phyloP scores from a whole-genome alignment of 2,113 vertebrate genomes.

The Ictalurus furcatus region DNA sequence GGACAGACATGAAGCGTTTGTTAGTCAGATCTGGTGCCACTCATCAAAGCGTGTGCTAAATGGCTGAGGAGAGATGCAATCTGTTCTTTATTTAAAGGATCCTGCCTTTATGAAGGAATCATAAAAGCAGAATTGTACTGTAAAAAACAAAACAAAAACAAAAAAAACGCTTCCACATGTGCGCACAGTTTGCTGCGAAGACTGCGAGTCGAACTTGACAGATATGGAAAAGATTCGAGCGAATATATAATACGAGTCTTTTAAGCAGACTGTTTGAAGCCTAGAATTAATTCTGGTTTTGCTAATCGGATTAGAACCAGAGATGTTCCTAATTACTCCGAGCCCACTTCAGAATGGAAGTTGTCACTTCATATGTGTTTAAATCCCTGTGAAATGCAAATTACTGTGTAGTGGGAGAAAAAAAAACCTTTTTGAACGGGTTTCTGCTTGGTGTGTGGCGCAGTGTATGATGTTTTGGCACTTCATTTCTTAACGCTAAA shows the following conservation, averaged over 20 bases:
- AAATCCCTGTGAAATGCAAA: constrained; percentile 37
- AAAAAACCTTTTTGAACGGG: constrained; percentile 33
- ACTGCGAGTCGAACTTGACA: constrained; percentile 45
- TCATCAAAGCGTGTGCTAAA: constrained; percentile 44
- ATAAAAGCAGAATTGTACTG: constrained; percentile 45
- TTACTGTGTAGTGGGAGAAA: constrained; percentile 30
- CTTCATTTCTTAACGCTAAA: background rate
- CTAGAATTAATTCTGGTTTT: constrained; percentile 30
- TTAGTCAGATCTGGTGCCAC: constrained; percentile 44
- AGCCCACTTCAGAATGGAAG: constrained; percentile 48
- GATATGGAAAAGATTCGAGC: constrained; percentile 50
- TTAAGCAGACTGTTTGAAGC: constrained; percentile 53
- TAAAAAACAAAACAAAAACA: constrained; percentile 30
- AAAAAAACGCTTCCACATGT: constrained; percentile 52
- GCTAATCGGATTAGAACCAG: constrained; percentile 45
- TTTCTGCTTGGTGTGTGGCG: constrained; percentile 15
- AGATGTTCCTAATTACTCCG: constrained; percentile 47
- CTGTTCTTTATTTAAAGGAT: constrained; percentile 49
- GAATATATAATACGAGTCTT: constrained; percentile 33
- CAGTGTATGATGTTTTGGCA: background rate
- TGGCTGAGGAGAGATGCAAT: constrained; percentile 41
- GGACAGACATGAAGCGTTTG: constrained; percentile 17
- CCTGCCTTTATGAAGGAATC: constrained; percentile 50
- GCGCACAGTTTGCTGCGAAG: constrained; percentile 49
- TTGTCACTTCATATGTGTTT: constrained; percentile 46